These are phyloP conservation scores for Coryphaenoides rupestris DNA, from an alignment of 2,113 vertebrate species.

Conservation along the genomic window DNA sequence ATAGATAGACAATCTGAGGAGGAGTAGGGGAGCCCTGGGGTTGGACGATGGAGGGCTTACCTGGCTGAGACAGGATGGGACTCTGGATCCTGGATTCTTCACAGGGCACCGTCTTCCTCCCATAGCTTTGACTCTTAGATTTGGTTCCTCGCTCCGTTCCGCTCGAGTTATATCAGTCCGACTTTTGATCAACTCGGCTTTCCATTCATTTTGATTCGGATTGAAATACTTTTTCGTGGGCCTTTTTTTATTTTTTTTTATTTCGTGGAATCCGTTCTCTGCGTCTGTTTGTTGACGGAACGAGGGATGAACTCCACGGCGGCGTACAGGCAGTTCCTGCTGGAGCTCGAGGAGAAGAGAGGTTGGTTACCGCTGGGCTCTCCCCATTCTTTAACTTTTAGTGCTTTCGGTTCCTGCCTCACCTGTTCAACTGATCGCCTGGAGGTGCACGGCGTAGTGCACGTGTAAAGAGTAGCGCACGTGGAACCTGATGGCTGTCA, in stretches of 20 bases:
- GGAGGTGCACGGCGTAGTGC: too few relatives aligned
- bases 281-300: slow-evolving; percentile 15
- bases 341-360: slow-evolving; percentile 73
- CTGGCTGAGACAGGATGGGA: slow-evolving; percentile 41
- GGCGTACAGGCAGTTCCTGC: slow-evolving; percentile 73
- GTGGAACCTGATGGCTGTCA: too few relatives aligned
- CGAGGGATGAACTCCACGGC: slow-evolving; percentile 65
- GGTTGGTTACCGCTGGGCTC: slow-evolving; percentile 60
- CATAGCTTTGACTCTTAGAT: neutral
- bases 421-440: too few relatives aligned
- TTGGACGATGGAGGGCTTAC: slow-evolving; percentile 46
- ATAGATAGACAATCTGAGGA: neutral
- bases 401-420: too few relatives aligned
- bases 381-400: too few relatives aligned
- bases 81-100: slow-evolving; percentile 31
- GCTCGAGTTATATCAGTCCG: too few relatives aligned
- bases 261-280: neutral
- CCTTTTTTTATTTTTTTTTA: too few relatives aligned
- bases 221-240: too few relatives aligned
- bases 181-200: neutral
- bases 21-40: neutral
- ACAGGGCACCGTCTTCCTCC: slow-evolving; percentile 1
- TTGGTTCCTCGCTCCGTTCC: neutral
- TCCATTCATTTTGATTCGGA: neutral
- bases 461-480: too few relatives aligned